A percentile compares a stretch with the other conserved stretches of the same genome.
phyloP scores from a whole-genome alignment of 2,113 vertebrate genomes.

The Gallinago media region DNA sequence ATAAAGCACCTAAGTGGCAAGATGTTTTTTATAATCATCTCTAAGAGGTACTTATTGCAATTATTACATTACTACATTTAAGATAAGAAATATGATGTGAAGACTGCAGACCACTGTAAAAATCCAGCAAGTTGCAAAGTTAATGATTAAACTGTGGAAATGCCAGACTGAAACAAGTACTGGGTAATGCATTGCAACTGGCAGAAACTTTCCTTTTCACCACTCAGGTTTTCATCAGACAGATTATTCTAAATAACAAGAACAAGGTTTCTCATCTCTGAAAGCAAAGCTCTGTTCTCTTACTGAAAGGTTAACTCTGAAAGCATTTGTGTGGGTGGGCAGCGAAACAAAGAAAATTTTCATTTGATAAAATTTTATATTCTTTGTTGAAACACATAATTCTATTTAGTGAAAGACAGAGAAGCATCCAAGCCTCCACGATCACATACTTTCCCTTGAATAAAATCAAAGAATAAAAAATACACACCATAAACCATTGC shows the following conservation, averaged over 20 bases:
- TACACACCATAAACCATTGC: background rate
- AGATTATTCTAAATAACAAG: background rate
- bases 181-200: background rate
- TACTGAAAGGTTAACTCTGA: background rate
- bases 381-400: background rate
- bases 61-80: background rate
- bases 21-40: background rate
- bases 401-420: background rate
- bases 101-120: background rate
- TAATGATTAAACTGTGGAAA: background rate
- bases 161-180: background rate
- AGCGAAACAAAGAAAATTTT: background rate
- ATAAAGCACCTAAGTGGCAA: background rate
- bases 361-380: background rate
- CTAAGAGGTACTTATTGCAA: background rate
- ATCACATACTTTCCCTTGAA: background rate
- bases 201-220: background rate
- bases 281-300: background rate
- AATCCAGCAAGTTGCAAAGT: background rate
- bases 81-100: background rate
- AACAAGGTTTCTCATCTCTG: background rate
- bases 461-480: background rate
- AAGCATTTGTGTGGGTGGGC: background rate
- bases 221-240: background rate
- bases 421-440: background rate